Base-by-base conservation (phyloP, 1,140 invertebrate species). In the Bombus affinis region DNA sequence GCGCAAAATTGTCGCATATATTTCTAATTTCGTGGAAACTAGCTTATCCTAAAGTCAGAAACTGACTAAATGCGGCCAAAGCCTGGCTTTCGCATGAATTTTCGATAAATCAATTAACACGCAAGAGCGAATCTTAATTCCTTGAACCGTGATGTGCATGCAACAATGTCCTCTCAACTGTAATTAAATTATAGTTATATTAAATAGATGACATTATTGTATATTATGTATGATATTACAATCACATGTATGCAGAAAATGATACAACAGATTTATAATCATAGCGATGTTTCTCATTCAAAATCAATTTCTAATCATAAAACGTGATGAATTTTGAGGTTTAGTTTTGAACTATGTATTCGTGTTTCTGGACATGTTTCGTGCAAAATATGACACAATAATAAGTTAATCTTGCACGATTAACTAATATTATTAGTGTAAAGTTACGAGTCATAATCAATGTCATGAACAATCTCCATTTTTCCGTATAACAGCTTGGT, bases 21-120 rank as follows among this genome's bases (percentile, higher is more conserved):
- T 42, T 76, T 13, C 74, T 76, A 76, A 76, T 76, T 76, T 76
- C 53, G 53, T 37, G 74, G 74, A 37, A 57, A 76, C 53, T 76
- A 25, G 53, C 53, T 76, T 25, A 37, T n/a, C 3, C 12, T 28
- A n/a, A 59, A 76, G 32, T 59, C 35, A 28, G 35, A 25, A 76
- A 28, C 35, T 25, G 53, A 37, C 73, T 25, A 75, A 75, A 75
- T 13, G 73, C 32, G 73, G 35, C 18, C 15, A 32, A 32, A 72
- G 6, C 15, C 70, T 10, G 37, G 25, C 25, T 12, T 76, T n/a
- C 35, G 12, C 35, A 22, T 28, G 53, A 59, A 76, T 76, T 76
- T 57, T 76, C 53, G 74, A 76, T 76, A 59, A 76, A 59, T 35
- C 53, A 37, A 59, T 76, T 76, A 76, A 25, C 32, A 37, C 25